Evolutionary conservation across 2,888 invertebrate species (phyloP), one percentile per base, ranked within the genome.

Genomic region (Oscheius sp.): DNA sequence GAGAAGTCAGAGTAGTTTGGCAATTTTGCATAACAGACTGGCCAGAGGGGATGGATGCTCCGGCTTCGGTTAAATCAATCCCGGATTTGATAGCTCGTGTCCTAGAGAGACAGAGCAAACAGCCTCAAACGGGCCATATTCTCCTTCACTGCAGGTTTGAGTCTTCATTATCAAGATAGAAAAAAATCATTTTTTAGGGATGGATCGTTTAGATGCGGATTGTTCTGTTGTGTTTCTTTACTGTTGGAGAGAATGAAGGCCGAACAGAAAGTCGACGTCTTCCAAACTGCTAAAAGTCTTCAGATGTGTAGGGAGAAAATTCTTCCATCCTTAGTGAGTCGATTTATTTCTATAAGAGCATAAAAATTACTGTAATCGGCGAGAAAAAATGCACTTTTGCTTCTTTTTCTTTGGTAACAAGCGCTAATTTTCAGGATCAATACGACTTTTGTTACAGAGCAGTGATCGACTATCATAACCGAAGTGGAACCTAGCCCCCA

Each of bases 71-170:
- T 8, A 69, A 68, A 5, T 67, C 79, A 5, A 34, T 86, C 53
- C 67, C 87, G 57, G 81, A 92, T 90, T 80, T 90, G 90, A 72
- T 90, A 90, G 80, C 93, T 92, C 25, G 92, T 92, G 63, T 94
- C 23, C 76, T 84, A 34, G 83, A 87, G 57, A 71, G 81, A 45
- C 86, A 86, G 71, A 77, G 76, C 46, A 70, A 73, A 46, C 57
- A 77, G 29, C 20, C 71, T 3, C 78, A 94, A 87, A 93, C 93
- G 75, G 91, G 91, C 37, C 92, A 93, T 46, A 91, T 94, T 86
- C 91, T 92, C 53, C 92, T 95, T 72, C 95, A 95, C 88, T 93
- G 93, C 91, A 91, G 92, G 92, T 92, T 82, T 31, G 61, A 25
- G 20, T 61, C n/a, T n/a, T n/a, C n/a, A n/a, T n/a, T n/a, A n/a